These are phyloP conservation scores for Digitonthophagus gazella DNA, from an alignment of 2,888 invertebrate species.

Conservation along the genomic window DNA sequence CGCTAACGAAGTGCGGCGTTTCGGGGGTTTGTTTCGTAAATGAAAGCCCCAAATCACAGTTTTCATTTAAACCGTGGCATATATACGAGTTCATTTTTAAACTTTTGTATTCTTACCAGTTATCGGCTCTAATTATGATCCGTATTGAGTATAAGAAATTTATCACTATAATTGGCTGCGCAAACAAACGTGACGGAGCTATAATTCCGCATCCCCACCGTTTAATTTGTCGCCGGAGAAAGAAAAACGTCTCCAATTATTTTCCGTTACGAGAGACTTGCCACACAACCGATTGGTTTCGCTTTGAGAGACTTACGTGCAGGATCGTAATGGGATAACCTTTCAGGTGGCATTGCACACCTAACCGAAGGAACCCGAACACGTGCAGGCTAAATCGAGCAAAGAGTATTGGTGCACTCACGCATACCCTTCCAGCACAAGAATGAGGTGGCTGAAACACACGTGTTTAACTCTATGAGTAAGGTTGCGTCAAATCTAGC, in stretches of 20 bases:
- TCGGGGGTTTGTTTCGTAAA: not conserved
- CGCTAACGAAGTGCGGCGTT: not conserved
- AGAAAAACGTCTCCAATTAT: not conserved
- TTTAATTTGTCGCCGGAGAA: not conserved
- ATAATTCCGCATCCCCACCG: no score
- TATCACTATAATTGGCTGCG: not conserved
- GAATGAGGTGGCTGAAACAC: not conserved
- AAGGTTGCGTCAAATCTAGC: not conserved
- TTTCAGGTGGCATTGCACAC: not conserved
- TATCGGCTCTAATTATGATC: no score
- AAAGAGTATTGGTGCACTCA: not conserved
- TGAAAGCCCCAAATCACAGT: not conserved
- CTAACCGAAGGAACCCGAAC: not conserved
- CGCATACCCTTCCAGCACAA: not conserved
- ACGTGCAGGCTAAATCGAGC: not conserved
- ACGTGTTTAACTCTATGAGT: not conserved
- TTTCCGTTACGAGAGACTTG: not conserved
- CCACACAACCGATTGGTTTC: not conserved
- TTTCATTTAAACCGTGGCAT: not conserved
- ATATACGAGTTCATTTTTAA: not conserved
- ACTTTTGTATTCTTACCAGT: not conserved
- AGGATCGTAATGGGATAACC: not conserved
- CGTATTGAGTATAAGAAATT: no score
- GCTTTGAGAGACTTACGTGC: not conserved
- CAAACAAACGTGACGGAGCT: not conserved